A percentile compares a stretch with the other conserved stretches of the same genome.
Evolutionary conservation across 2,888 invertebrate species (phyloP).

Genomic region (Limulus polyphemus): DNA sequence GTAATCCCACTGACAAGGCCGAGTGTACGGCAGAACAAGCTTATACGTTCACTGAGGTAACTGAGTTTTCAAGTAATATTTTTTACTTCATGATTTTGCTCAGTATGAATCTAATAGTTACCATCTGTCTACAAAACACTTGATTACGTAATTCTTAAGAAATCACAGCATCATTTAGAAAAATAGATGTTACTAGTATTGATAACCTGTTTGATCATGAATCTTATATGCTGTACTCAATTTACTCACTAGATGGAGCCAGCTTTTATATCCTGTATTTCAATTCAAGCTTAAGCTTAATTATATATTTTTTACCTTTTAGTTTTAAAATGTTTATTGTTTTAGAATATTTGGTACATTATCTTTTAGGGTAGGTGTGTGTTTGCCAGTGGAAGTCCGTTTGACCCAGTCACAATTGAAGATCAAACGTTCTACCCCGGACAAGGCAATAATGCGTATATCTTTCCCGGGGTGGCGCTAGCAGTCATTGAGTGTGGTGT

Average conservation of each 20-base stretch:
- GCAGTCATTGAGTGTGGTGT: constrained; percentile 76
- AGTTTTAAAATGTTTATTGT: constrained; percentile 1
- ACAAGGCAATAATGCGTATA: constrained; percentile 96
- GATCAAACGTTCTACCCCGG: constrained; percentile 77
- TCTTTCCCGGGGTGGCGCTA: constrained; percentile 87
- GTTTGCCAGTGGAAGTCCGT: constrained; percentile 93
- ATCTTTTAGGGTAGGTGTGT: constrained; percentile 67
- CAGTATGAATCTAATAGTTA: too few relatives aligned
- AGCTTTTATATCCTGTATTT: neutral
- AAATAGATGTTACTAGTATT: neutral
- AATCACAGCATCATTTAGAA: neutral
- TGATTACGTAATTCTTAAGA: neutral
- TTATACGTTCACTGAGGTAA: constrained; percentile 69
- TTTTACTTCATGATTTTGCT: too few relatives aligned
- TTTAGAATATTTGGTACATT: neutral
- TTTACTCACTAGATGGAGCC: neutral
- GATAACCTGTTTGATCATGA: neutral
- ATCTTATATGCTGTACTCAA: too few relatives aligned
- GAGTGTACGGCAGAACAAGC: constrained; percentile 99
- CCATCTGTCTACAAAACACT: neutral
- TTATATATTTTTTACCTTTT: neutral
- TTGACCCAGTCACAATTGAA: constrained; percentile 64
- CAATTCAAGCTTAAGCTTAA: neutral
- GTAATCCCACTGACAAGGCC: constrained; percentile 95
- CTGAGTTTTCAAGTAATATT: constrained; percentile 21